Conservation (phyloP, 1,140 invertebrate genomes). For the Geopemphigus sp. region DNA sequence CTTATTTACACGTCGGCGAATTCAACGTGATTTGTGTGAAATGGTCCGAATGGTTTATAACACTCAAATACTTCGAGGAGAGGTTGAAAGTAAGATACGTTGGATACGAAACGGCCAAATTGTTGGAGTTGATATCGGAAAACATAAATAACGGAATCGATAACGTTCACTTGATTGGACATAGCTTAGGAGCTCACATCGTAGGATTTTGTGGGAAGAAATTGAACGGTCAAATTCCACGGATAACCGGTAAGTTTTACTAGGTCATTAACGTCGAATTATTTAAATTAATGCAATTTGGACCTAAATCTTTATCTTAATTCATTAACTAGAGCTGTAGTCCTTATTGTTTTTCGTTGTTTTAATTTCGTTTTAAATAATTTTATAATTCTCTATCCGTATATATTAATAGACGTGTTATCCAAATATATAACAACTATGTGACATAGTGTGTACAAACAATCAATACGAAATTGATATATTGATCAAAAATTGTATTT, state of each 20-base stretch:
- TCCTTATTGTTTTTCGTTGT: too few species aligned
- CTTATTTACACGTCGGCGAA: background rate
- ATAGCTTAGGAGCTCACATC: slow-evolving; percentile 80
- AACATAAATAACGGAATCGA: slow-evolving; percentile 53
- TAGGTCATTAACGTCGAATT: too few species aligned
- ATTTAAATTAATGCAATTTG: too few species aligned
- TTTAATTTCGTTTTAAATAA: too few species aligned
- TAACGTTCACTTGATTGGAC: slow-evolving; percentile 74
- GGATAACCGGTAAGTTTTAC: slow-evolving; percentile 60
- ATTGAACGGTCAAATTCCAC: slow-evolving; percentile 58
- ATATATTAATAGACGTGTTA: too few species aligned
- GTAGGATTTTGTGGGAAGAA: slow-evolving; percentile 69
- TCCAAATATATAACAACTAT: too few species aligned
- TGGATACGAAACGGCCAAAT: slow-evolving; percentile 48
- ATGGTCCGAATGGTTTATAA: slow-evolving; percentile 59
- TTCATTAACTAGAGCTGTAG: too few species aligned
- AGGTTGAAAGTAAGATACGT: slow-evolving; percentile 49
- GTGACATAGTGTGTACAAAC: too few species aligned
- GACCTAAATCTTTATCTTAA: too few species aligned
- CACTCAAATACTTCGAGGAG: too few species aligned
- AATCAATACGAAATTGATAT: too few species aligned
- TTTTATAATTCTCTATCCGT: too few species aligned
- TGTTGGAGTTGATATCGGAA: slow-evolving; percentile 53
- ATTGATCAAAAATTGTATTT: background rate
- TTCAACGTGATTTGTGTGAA: slow-evolving; percentile 62